A percentile compares a stretch with the other conserved stretches of the same genome.
phyloP scores from a whole-genome alignment of 1,140 invertebrate genomes.

The Eufriesea mexicana region DNA sequence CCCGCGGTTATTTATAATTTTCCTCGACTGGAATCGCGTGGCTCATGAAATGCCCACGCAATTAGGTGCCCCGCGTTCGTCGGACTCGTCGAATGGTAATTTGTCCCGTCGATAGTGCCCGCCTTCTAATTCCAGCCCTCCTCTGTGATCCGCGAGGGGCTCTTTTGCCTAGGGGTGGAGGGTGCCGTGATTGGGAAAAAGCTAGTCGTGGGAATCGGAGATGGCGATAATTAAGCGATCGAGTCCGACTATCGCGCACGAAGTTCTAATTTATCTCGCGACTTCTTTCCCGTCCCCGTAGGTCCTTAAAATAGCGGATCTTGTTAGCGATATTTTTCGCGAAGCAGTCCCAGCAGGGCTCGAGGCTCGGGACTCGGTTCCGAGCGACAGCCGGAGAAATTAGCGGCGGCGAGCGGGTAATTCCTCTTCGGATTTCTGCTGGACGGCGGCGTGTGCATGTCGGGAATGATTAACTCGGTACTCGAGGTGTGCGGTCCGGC shows the following conservation, averaged over 20 bases:
- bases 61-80: conserved; percentile 43
- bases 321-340: conserved; percentile 20
- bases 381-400: conserved; percentile 18
- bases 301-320: background rate
- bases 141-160: background rate
- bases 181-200: background rate
- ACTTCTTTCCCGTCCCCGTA: background rate
- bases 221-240: conserved; percentile 5
- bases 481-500: conserved; percentile 58
- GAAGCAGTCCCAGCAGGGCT: background rate
- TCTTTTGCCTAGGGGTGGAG: no score
- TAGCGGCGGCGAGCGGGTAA: conserved; percentile 6
- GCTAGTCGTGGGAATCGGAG: background rate
- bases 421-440: background rate
- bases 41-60: conserved; percentile 41
- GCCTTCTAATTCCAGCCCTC: background rate
- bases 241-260: background rate
- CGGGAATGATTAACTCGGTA: conserved; percentile 73
- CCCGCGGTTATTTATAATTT: conserved; percentile 64
- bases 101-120: background rate
- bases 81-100: background rate
- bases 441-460: conserved; percentile 50
- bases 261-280: background rate
- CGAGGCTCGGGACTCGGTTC: background rate
- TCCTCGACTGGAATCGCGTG: conserved; percentile 39